Evolutionary conservation across 2,888 invertebrate genomes (phyloP).

Genomic region (Chloroclystis v-ata): DNA sequence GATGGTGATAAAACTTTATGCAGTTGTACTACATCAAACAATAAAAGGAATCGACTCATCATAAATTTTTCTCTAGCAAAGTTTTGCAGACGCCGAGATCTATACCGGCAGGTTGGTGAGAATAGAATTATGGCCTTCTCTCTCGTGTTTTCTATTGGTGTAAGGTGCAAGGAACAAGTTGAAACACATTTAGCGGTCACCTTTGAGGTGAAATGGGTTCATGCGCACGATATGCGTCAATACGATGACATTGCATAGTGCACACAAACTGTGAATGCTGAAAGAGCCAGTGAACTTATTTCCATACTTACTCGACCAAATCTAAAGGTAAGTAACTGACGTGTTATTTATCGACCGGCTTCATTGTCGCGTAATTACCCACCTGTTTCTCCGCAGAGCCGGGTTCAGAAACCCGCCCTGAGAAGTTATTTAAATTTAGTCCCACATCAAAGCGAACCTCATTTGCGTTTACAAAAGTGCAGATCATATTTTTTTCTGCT

Average conservation of each 20-base stretch:
- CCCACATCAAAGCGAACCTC: conserved; percentile 66
- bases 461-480: conserved; percentile 73
- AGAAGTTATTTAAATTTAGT: conserved; percentile 64
- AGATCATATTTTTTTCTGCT: conserved; percentile 70
- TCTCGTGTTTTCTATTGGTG: conserved; percentile 29
- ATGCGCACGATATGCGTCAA: conserved; percentile 29
- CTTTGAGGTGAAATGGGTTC: conserved; percentile 33
- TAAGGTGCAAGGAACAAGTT: conserved; percentile 31
- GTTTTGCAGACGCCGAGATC: conserved; percentile 31
- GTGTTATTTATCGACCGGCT: conserved; percentile 31
- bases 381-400: conserved; percentile 33
- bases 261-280: conserved; percentile 18
- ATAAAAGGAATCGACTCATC: conserved; percentile 38
- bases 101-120: conserved; percentile 29
- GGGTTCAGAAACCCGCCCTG: conserved; percentile 41
- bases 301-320: conserved; percentile 10
- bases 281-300: conserved; percentile 24
- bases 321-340: conserved; percentile 15
- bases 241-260: conserved; percentile 33
- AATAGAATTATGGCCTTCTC: conserved; percentile 38
- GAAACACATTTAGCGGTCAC: conserved; percentile 32
- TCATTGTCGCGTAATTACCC: conserved; percentile 40
- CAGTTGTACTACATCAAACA: conserved; percentile 29
- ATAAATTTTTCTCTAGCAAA: conserved; percentile 36
- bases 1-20: conserved; percentile 27